A percentile compares a stretch with the other conserved stretches of the same genome.
Conservation (phyloP, 2,888 invertebrate genomes). For the Xestia sexstrigata region DNA sequence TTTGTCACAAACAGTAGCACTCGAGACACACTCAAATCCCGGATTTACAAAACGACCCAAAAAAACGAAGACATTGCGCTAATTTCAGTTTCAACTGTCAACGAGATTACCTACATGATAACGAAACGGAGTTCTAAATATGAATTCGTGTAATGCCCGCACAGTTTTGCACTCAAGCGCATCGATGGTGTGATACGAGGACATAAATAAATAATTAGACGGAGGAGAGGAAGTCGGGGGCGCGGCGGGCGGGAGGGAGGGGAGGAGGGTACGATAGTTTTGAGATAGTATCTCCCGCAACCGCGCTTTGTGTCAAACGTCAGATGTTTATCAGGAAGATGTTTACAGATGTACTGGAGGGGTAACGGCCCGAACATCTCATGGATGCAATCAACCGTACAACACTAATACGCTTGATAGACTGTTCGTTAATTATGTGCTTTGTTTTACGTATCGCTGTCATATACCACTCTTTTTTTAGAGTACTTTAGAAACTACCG, state of each 20-base stretch:
- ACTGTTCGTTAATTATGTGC: conserved; percentile 85
- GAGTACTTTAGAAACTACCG: conserved; percentile 33
- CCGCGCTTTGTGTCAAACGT: conserved; percentile 91
- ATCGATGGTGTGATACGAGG: conserved; percentile 88
- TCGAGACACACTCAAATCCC: conserved; percentile 43
- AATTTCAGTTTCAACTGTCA: conserved; percentile 78
- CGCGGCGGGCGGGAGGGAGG: conserved; percentile 72
- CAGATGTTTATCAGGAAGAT: conserved; percentile 89
- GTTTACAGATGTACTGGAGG: conserved; percentile 90
- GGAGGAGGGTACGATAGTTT: conserved; percentile 83
- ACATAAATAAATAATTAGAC: conserved; percentile 90
- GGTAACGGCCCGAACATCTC: conserved; percentile 85
- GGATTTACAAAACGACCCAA: conserved; percentile 52
- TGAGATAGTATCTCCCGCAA: conserved; percentile 87
- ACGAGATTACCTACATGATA: conserved; percentile 87
- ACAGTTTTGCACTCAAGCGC: conserved; percentile 86
- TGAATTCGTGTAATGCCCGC: conserved; percentile 84
- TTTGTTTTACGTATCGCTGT: conserved; percentile 75
- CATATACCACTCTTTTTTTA: conserved; percentile 59
- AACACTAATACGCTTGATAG: conserved; percentile 83
- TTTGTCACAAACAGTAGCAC: conserved; percentile 65
- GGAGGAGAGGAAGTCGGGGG: conserved; percentile 82
- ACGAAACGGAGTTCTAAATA: conserved; percentile 84
- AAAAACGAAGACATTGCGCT: conserved; percentile 69
- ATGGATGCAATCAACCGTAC: conserved; percentile 84